A percentile compares a stretch with the other conserved stretches of the same genome.
These are phyloP conservation scores for Camponotus fellah DNA, from an alignment of 2,888 invertebrate species.

Conservation along the genomic window DNA sequence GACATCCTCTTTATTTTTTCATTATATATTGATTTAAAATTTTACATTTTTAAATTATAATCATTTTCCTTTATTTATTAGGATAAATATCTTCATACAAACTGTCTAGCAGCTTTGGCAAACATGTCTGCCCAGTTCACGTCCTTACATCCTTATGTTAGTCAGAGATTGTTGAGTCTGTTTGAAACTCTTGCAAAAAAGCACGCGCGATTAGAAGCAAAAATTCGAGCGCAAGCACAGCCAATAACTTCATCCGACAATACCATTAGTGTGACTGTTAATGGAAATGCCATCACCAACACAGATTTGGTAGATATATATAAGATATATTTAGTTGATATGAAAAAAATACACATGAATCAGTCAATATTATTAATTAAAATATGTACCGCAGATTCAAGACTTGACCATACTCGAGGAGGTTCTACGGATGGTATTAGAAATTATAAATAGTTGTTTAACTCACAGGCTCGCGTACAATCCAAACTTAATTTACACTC, in stretches of 20 bases:
- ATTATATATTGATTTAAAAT: background rate
- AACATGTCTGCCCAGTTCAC: slow-evolving; percentile 99
- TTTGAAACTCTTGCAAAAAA: slow-evolving; percentile 97
- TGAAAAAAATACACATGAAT: background rate
- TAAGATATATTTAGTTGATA: background rate
- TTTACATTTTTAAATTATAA: background rate
- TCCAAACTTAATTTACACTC: slow-evolving; percentile 97
- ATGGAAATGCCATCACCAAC: slow-evolving; percentile 72
- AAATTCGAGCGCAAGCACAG: slow-evolving; percentile 77
- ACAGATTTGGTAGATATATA: slow-evolving; percentile 79
- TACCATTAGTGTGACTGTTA: slow-evolving; percentile 69
- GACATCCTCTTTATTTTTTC: slow-evolving; percentile 22
- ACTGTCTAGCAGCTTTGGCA: slow-evolving; percentile 98
- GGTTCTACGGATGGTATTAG: slow-evolving; percentile 97
- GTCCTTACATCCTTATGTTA: slow-evolving; percentile 97
- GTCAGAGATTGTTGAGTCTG: slow-evolving; percentile 96
- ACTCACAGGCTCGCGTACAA: slow-evolving; percentile 95
- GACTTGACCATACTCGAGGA: slow-evolving; percentile 97
- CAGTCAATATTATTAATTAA: background rate
- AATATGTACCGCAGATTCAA: slow-evolving; percentile 89
- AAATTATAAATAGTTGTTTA: slow-evolving; percentile 98
- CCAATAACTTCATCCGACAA: slow-evolving; percentile 61
- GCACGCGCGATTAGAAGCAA: slow-evolving; percentile 89
- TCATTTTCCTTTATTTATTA: slow-evolving; percentile 76
- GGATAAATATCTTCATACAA: slow-evolving; percentile 99